Evolutionary conservation across 2,888 invertebrate species (phyloP), one percentile per base, ranked within the genome.

Genomic region (Galerucella pusilla): DNA sequence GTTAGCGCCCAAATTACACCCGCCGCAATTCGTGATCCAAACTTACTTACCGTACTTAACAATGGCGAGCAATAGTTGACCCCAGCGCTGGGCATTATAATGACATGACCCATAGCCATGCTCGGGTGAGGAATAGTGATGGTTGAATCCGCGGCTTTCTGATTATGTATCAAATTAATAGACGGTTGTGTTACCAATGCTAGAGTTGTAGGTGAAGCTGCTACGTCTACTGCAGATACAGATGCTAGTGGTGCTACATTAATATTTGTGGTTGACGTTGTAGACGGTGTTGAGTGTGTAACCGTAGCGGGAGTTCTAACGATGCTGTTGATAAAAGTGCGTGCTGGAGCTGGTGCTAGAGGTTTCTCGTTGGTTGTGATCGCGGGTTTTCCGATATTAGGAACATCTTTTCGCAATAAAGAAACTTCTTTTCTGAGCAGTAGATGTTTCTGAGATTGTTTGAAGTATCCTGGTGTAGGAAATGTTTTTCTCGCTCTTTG

Each of bases 401-500:
- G 16, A 60, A 20, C 42, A 20, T 71, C 71, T 65, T 57, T 71
- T 71, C 46, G 63, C 10, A 71, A 20, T 5, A 69, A 1, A 6
- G 75, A 16, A 2, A 54, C 16, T 11, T 76, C 74, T 45, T 67
- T 71, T 35, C 68, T 72, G n/a, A 69, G 35, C 0, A 59, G 14
- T 25, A 57, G 49, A 28, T 49, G 20, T 49, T 60, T 75, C n/a
- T 64, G 60, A 28, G 68, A 42, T 10, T 16, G 52, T 70, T 80
- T 78, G 59, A 64, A 52, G 71, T 81, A 82, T 54, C 75, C 73
- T 10, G 84, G 83, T 25, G 79, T 80, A 1, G 86, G 86, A 71
- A 87, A 86, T 0, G 85, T 84, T 79, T 86, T 87, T 54, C 87
- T 75, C 1, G 87, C 86, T 74, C 83, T 82, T 68, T 85, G 86